phyloP scores from a whole-genome alignment of 2,113 vertebrate genomes.

The Nanger granti region DNA sequence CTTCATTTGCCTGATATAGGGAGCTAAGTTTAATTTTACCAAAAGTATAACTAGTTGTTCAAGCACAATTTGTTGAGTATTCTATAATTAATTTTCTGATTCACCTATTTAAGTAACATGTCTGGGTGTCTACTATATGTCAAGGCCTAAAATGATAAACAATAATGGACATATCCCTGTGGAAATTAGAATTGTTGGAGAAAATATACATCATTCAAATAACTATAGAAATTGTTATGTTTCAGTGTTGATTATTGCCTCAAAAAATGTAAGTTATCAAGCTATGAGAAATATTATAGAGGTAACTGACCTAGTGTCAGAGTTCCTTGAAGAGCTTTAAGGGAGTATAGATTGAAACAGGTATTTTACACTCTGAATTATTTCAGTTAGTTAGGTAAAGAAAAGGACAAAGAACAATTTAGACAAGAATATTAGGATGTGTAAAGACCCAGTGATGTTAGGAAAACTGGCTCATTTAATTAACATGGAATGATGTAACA shows the following conservation, averaged over 20 bases:
- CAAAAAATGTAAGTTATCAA: background rate
- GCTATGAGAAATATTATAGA: background rate
- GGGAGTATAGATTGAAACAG: background rate
- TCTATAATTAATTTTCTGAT: background rate
- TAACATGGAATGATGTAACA: background rate
- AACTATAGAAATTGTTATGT: background rate
- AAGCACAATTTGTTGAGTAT: background rate
- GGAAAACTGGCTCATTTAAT: background rate
- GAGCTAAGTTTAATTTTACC: background rate
- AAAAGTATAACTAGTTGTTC: background rate
- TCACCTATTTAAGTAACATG: background rate
- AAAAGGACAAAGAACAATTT: background rate
- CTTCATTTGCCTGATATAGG: background rate
- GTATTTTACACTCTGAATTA: background rate
- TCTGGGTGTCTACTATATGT: background rate
- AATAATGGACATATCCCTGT: background rate
- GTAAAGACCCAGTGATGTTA: background rate
- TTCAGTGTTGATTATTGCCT: background rate
- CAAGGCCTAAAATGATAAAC: background rate
- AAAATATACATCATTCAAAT: background rate
- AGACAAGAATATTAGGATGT: background rate
- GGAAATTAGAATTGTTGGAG: background rate
- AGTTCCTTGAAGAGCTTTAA: background rate
- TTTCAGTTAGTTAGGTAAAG: background rate
- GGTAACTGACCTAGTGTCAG: background rate